Evolutionary conservation across 2,888 invertebrate species (phyloP), one percentile per base, ranked within the genome.

Genomic region (Yponomeuta sedellus): DNA sequence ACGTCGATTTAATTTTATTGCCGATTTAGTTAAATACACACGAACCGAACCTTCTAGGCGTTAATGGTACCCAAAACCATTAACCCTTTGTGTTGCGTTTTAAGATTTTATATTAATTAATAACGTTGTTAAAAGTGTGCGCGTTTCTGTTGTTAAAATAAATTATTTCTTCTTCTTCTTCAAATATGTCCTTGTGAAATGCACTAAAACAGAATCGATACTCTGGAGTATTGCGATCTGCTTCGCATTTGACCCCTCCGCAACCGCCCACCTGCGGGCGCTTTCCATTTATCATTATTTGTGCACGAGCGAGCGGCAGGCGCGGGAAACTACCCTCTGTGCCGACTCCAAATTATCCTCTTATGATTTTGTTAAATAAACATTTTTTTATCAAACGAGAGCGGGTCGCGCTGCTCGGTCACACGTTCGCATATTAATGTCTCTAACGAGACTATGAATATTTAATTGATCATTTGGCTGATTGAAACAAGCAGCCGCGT

Each of bases 321-420:
- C 34, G 34, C 34, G 34, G 34, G 34, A 34, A 34, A 34, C 34
- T 8, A 1, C 16, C 16, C 28, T 1, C 22, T 25, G 59, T 10
- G 22, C n/a, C 22, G 8, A 12, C 58, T 58, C 58, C 58, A 57
- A 63, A 59, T 44, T 20, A 39, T 57, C 44, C 28, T 25, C 67
- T 68, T 62, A 66, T 56, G 65, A 64, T 83, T 86, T 44, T n/a
- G 11, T 63, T 44, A 16, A 40, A 64, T 19, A 64, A 64, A 44
- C 20, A 64, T 19, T 28, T 25, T 52, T 40, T 44, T 64, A 64
- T 34, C 19, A n/a, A 22, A 62, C 20, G 20, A 12, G n/a, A n/a
- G 8, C 20, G 58, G 58, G 19, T 57, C 57, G 57, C 57, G 16
- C 3, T 5, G n/a, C 57, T 57, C n/a, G 22, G 58, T 58, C 20